Evolutionary conservation across 2,888 invertebrate species (phyloP).

Genomic region (Lottia gigantea): DNA sequence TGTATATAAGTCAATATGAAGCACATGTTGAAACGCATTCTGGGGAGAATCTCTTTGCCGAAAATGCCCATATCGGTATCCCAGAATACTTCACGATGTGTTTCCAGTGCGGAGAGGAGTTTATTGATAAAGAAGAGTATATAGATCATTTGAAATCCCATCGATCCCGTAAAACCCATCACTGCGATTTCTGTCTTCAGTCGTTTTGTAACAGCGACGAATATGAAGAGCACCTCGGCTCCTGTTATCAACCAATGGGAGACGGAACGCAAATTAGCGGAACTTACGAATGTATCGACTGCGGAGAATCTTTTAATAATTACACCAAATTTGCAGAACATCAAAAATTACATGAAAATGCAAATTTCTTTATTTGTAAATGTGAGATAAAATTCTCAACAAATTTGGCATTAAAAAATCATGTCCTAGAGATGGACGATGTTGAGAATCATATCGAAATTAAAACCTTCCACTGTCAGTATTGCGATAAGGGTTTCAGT

Average conservation of each 20-base stretch:
- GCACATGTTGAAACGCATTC: neutral
- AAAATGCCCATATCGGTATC: neutral
- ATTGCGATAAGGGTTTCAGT: neutral
- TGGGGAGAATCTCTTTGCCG: neutral
- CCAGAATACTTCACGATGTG: neutral
- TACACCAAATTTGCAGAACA: neutral
- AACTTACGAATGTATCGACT: neutral
- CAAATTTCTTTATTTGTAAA: conserved; percentile 2
- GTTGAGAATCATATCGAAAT: neutral
- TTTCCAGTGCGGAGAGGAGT: neutral
- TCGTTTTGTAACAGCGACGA: neutral
- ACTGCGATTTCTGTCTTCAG: conserved; percentile 4
- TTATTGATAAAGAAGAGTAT: neutral
- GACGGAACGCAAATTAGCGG: neutral
- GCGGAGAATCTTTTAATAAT: neutral
- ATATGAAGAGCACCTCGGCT: neutral
- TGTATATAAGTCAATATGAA: neutral
- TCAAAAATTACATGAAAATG: conserved; percentile 1
- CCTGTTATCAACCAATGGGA: neutral
- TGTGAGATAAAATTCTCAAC: neutral
- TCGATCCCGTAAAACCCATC: neutral
- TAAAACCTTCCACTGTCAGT: neutral
- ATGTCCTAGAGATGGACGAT: neutral
- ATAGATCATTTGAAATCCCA: neutral
- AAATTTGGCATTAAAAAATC: neutral